Conservation (phyloP, 2,113 vertebrate species). For the Dicaeum eximium region DNA sequence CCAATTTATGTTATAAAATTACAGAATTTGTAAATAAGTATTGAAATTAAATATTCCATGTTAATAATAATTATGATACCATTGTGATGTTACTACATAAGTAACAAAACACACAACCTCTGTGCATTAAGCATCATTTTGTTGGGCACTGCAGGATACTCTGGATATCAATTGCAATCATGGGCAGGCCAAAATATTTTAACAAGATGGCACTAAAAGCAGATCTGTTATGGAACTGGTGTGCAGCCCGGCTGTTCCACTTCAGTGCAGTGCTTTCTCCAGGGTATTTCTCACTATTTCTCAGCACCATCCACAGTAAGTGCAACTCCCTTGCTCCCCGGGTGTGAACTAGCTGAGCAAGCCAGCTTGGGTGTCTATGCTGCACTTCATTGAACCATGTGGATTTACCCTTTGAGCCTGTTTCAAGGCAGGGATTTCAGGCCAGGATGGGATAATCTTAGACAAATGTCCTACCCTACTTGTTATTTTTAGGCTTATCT, state of each 20-base stretch:
- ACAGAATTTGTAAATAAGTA: neutral
- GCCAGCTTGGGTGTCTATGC: neutral
- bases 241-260: neutral
- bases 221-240: neutral
- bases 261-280: neutral
- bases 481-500: neutral
- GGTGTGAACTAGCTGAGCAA: neutral
- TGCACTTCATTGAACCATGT: accelerated
- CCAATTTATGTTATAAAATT: neutral
- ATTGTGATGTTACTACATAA: neutral
- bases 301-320: neutral
- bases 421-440: neutral
- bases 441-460: neutral
- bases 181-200: neutral
- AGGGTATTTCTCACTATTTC: neutral
- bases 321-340: neutral
- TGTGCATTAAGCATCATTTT: neutral
- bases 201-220: neutral
- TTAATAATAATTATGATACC: neutral
- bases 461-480: neutral
- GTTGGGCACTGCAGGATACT: neutral
- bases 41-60: neutral
- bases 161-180: neutral
- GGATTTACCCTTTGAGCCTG: neutral
- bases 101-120: neutral